These are phyloP conservation scores for Ganaspis sp. DNA, from an alignment of 1,140 invertebrate species.

Conservation along the genomic window DNA sequence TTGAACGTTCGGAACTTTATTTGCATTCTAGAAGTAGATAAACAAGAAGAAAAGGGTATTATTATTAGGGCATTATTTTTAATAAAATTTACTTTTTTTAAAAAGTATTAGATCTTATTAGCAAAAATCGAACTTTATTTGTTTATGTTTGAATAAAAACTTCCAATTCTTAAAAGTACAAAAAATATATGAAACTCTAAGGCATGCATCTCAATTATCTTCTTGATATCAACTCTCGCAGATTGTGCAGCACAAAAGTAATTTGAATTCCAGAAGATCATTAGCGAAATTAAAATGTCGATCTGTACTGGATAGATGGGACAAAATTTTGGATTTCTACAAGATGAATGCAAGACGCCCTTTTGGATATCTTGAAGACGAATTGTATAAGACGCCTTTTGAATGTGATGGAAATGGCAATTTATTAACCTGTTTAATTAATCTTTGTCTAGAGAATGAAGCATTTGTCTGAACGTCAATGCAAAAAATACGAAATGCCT, in stretches of 20 bases:
- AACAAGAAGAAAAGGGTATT: no score
- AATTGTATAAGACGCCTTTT: neutral
- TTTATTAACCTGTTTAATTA: neutral
- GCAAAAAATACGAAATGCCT: neutral
- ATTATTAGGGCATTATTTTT: no score
- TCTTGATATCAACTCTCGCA: neutral
- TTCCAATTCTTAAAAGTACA: no score
- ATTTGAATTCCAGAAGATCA: neutral
- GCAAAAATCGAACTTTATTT: neutral
- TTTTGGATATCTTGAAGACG: neutral
- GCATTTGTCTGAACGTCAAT: neutral
- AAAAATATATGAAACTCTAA: no score
- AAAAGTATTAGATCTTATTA: no score
- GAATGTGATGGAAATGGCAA: neutral
- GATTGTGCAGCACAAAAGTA: neutral
- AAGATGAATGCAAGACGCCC: neutral
- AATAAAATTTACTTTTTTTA: no score
- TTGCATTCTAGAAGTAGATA: no score
- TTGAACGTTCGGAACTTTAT: no score
- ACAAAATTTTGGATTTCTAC: constrained; percentile 8
- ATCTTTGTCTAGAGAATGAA: neutral
- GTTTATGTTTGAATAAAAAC: no score
- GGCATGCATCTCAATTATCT: neutral
- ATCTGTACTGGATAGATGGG: neutral
- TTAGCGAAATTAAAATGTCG: constrained; percentile 12